These are phyloP conservation scores for Rousettus madagascariensis DNA, from an alignment of 2,797 vertebrate genomes.

Conservation along the genomic window DNA sequence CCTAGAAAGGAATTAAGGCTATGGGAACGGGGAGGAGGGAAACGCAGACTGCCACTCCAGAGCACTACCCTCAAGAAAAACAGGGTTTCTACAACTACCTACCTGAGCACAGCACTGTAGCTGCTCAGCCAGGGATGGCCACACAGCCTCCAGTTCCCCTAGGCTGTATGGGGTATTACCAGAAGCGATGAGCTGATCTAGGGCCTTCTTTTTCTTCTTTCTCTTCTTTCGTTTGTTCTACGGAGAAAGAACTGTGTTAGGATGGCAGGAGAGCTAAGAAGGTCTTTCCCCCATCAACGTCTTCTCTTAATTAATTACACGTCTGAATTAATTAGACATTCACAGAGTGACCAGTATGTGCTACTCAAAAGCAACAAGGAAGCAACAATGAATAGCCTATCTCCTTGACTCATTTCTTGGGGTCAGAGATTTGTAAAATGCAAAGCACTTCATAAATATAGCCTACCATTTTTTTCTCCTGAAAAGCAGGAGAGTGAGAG, in stretches of 20 bases:
- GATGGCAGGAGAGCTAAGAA: not conserved
- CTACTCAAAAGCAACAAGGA: not conserved
- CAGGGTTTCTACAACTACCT: not conserved
- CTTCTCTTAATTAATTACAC: not conserved
- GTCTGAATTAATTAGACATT: not conserved
- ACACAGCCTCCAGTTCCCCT: constrained; percentile 86
- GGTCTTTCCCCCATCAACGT: not conserved
- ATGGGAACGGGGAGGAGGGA: not conserved
- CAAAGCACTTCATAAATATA: not conserved
- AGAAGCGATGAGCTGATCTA: constrained; percentile 41
- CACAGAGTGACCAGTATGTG: not conserved
- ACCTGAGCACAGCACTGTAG: constrained; percentile 83
- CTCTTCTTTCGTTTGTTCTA: constrained; percentile 90
- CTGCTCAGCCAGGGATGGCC: constrained; percentile 88
- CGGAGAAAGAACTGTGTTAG: not conserved
- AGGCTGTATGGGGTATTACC: not conserved
- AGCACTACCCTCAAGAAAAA: not conserved
- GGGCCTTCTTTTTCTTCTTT: constrained; percentile 85
- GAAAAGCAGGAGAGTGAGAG: not conserved
- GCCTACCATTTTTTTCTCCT: not conserved
- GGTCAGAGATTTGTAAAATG: not conserved
- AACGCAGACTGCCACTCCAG: not conserved
- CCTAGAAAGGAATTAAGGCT: constrained; percentile 66
- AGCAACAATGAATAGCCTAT: not conserved
- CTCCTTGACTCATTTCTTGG: not conserved